Evolutionary conservation across 2,888 invertebrate species (phyloP).

Genomic region (Dicycla oo): DNA sequence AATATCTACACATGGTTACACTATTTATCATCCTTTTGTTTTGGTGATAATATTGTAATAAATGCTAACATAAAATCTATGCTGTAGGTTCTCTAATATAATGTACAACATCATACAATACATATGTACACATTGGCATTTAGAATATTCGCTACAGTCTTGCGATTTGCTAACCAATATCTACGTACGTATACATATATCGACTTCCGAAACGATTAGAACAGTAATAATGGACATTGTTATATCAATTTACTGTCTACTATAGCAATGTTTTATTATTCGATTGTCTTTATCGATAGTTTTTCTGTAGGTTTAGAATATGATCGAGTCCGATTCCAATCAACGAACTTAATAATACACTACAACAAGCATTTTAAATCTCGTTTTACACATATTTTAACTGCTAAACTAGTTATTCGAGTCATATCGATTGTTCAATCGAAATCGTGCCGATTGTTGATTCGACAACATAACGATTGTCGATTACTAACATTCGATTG

Average conservation of each 20-base stretch:
- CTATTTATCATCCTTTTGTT: neutral
- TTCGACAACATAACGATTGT: neutral
- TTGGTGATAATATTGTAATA: neutral
- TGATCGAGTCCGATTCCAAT: conserved; percentile 15
- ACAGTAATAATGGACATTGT: conserved; percentile 29
- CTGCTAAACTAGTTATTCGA: neutral
- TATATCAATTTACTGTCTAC: conserved; percentile 44
- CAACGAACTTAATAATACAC: neutral
- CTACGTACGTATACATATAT: neutral
- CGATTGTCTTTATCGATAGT: conserved; percentile 10
- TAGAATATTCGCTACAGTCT: conserved; percentile 7
- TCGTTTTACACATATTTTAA: conserved; percentile 3
- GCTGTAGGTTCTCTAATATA: neutral
- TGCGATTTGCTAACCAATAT: neutral
- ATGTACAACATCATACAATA: neutral
- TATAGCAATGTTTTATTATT: conserved; percentile 14
- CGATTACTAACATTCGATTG: conserved; percentile 22
- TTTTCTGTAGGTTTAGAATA: conserved; percentile 10
- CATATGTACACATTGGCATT: conserved; percentile 1
- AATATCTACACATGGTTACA: neutral
- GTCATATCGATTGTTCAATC: conserved; percentile 11
- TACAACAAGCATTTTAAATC: neutral
- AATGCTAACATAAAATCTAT: neutral
- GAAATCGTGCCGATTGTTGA: conserved; percentile 5
- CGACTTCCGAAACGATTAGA: conserved; percentile 23